Conservation (phyloP, 2,113 vertebrate species). For the Hystrix cristata region DNA sequence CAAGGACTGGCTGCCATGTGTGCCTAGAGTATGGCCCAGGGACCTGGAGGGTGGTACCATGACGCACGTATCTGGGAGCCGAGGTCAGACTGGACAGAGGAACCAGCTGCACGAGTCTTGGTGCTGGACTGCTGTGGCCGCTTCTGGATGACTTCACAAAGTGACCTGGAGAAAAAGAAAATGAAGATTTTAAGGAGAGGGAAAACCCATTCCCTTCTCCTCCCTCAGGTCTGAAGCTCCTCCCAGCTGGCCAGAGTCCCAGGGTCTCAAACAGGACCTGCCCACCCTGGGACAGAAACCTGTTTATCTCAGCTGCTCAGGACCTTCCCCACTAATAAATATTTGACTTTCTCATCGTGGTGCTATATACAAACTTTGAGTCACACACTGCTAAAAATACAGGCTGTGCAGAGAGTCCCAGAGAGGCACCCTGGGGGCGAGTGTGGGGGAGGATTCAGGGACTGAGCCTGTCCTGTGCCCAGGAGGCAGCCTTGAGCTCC, state of each 20-base stretch:
- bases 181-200: background rate
- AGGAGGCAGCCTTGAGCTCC: background rate
- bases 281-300: background rate
- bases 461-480: background rate
- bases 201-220: too few relatives aligned
- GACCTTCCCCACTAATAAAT: background rate
- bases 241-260: background rate
- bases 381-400: background rate
- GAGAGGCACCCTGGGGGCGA: background rate
- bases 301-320: conserved; percentile 8
- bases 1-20: rapidly evolving
- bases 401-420: background rate
- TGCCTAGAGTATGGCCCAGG: background rate
- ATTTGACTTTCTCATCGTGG: conserved; percentile 44
- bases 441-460: background rate
- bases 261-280: background rate
- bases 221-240: background rate
- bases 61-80: background rate
- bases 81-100: background rate
- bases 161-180: background rate
- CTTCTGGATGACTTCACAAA: background rate
- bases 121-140: background rate
- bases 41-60: background rate
- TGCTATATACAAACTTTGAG: conserved; percentile 29
- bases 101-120: background rate